These are phyloP conservation scores for Colostygia pectinataria DNA, from an alignment of 2,888 invertebrate species.

Conservation along the genomic window DNA sequence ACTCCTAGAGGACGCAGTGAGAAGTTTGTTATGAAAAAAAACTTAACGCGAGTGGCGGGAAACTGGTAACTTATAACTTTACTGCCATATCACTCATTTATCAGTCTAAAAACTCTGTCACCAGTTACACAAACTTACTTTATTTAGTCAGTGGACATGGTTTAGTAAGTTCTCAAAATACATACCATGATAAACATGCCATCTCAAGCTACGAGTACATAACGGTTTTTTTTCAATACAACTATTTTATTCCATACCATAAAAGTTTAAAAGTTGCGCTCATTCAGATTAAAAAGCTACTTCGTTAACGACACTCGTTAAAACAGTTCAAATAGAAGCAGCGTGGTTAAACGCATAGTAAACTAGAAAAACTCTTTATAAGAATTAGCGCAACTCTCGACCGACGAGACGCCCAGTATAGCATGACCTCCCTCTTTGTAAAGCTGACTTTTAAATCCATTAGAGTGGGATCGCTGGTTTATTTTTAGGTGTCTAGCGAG, in stretches of 20 bases:
- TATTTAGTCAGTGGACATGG: too few relatives aligned
- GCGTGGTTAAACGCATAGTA: constrained; percentile 44
- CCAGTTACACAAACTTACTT: too few relatives aligned
- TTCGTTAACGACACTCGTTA: constrained; percentile 31
- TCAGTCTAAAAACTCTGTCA: too few relatives aligned
- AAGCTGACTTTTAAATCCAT: constrained; percentile 28
- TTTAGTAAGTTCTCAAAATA: too few relatives aligned
- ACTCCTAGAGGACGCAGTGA: too few relatives aligned
- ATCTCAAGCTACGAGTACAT: too few relatives aligned
- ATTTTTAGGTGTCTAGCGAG: constrained; percentile 22
- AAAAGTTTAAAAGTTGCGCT: constrained; percentile 22
- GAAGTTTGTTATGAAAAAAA: too few relatives aligned
- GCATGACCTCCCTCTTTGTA: constrained; percentile 26
- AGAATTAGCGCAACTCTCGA: constrained; percentile 19
- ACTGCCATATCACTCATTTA: too few relatives aligned
- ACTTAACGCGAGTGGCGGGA: too few relatives aligned
- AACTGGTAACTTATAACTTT: too few relatives aligned
- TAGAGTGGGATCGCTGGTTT: constrained; percentile 10
- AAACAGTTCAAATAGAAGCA: constrained; percentile 34
- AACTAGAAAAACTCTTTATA: constrained; percentile 39
- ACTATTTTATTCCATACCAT: constrained; percentile 10
- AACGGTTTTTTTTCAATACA: too few relatives aligned
- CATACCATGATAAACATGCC: too few relatives aligned
- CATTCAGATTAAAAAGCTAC: constrained; percentile 15
- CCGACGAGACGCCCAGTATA: constrained; percentile 31